These are phyloP conservation scores for Ernsta delagoae DNA, from an alignment of 2,888 invertebrate genomes.

Conservation along the genomic window DNA sequence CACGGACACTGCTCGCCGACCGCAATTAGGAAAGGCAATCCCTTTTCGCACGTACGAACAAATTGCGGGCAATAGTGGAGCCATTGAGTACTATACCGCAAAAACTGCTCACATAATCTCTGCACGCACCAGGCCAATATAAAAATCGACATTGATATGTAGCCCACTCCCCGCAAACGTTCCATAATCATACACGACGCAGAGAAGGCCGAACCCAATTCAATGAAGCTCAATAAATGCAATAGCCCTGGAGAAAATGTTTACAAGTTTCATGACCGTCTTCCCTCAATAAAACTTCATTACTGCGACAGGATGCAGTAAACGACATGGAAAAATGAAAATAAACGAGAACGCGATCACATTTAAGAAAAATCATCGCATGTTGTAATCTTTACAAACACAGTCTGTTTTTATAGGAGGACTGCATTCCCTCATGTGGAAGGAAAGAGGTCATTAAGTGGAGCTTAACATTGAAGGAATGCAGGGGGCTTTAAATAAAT, in stretches of 20 bases:
- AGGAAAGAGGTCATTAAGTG: conserved; percentile 64
- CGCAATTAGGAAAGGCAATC: conserved; percentile 73
- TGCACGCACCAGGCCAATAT: conserved; percentile 40
- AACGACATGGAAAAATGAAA: not conserved
- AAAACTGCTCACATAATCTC: conserved; percentile 43
- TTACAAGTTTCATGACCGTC: not conserved
- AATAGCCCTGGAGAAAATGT: not conserved
- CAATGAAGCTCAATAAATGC: conserved; percentile 2
- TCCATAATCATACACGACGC: conserved; percentile 6
- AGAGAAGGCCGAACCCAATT: conserved; percentile 1
- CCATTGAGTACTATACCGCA: conserved; percentile 46
- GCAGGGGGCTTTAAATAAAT: conserved; percentile 61
- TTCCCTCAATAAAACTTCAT: conserved; percentile 6
- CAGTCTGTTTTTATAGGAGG: conserved; percentile 32
- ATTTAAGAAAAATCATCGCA: conserved; percentile 15
- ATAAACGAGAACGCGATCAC: not conserved
- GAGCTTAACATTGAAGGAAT: conserved; percentile 59
- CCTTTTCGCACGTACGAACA: conserved; percentile 77
- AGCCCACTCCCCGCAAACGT: conserved; percentile 12
- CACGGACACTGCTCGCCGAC: conserved; percentile 43
- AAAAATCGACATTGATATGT: conserved; percentile 20
- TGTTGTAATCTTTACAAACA: conserved; percentile 15
- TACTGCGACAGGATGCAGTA: conserved; percentile 1
- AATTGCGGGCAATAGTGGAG: conserved; percentile 67
- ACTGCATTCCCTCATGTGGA: conserved; percentile 44